Base-by-base conservation (phyloP, 2,797 vertebrate genomes). In the Microctenopoma steveboyesi region DNA sequence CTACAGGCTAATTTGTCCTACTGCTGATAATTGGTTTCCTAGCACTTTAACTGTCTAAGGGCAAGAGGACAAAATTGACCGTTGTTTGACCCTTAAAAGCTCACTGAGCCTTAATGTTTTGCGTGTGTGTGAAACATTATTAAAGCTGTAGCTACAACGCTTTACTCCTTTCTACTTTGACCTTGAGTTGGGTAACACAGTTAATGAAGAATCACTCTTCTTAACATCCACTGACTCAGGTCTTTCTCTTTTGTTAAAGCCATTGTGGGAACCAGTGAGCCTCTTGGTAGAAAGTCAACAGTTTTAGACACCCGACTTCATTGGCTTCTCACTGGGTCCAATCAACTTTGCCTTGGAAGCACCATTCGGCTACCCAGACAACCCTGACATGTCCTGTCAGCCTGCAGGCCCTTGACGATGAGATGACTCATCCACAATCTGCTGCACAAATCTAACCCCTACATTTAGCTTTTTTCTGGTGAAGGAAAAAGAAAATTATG, bases 391-490 rank as follows among this genome's bases (percentile, higher is more conserved):
- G 57, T 65, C 18, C 52, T 39, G 11, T 60, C 46, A 33, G 59
- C 50, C 45, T 28, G 51, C 40, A 65, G 62, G 48, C 50, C 33
- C n/a, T 46, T 4, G 63, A 61, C 13, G 3, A 57, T 55, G 37
- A 68, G 6, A 51, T 63, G 53, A 81, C 47, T 78, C 39, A 66
- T 43, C 22, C 35, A 28, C 52, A 63, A 53, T 66, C 40, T 72
- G 48, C 72, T 28, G 7, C 33, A 62, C 56, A 57, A 3, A 43
- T 37, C 13, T 52, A 18, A 8, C 51, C 18, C 22, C 37, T 53
- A 3, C 5, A 25, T 54, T 56, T 63, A 5, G 10, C 22, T 7
- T 49, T 64, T 43, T 18, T 5, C 39, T 33, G n/a, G 16, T 10
- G 3, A 48, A 52, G n/a, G 55, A 54, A 18, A 30, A 54, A 8